Percentiles rank a stretch among this genome's conserved stretches.
Conservation (phyloP, 37 sponge, comb jelly and placozoan genomes). For the Hexactinellida sp. region DNA sequence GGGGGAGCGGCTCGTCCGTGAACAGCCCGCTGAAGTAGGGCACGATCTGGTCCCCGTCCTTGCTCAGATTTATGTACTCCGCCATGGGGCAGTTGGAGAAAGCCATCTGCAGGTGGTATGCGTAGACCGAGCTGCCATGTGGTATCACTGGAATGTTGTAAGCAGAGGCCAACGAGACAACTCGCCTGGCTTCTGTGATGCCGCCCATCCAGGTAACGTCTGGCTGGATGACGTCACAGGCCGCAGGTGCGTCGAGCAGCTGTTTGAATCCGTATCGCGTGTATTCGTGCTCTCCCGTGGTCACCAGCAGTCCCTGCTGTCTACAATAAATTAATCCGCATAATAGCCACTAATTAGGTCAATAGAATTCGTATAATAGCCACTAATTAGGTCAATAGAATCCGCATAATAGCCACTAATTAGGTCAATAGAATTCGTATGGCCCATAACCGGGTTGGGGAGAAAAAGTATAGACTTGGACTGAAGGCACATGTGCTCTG, state of each 20-base stretch:
- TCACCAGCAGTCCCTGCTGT: slow-evolving; percentile 30
- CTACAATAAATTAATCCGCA: not conserved
- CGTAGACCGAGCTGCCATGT: slow-evolving; percentile 78
- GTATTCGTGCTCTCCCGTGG: slow-evolving; percentile 81
- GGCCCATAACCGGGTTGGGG: too few species aligned
- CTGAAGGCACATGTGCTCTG: too few species aligned
- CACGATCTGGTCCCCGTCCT: slow-evolving; percentile 54
- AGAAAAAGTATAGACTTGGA: not conserved
- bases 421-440: too few species aligned
- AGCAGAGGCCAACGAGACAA: slow-evolving; percentile 61
- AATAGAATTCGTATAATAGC: too few species aligned
- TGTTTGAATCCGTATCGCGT: slow-evolving; percentile 61
- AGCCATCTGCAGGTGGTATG: slow-evolving; percentile 78
- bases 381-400: too few species aligned
- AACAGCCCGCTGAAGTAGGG: slow-evolving; percentile 77
- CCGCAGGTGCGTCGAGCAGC: slow-evolving; percentile 44
- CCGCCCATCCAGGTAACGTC: slow-evolving; percentile 85
- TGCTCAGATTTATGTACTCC: slow-evolving; percentile 77
- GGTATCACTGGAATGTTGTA: slow-evolving; percentile 62
- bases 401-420: too few species aligned
- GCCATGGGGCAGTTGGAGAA: slow-evolving; percentile 77
- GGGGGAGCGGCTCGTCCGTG: slow-evolving; percentile 64
- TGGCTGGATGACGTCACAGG: slow-evolving; percentile 60
- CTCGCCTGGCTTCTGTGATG: slow-evolving; percentile 63
- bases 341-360: too few species aligned